Base-by-base conservation (phyloP, 2,113 vertebrate species). In the Rynchops niger region DNA sequence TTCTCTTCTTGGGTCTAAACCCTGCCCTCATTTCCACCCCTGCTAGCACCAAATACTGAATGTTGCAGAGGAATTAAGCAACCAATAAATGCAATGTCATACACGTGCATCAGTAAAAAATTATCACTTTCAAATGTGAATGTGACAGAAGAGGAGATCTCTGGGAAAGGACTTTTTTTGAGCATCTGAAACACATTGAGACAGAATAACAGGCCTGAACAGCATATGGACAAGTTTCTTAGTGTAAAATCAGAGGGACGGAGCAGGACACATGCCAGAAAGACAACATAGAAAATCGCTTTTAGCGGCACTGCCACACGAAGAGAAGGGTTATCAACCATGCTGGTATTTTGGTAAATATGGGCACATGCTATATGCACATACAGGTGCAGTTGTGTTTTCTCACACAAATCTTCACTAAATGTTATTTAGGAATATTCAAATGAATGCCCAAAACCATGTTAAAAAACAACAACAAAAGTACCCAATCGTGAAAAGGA, bases 311-410 rank as follows among this genome's bases (percentile, higher is more conserved):
- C 22, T 76, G 70, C 43, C 77, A 55, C 32, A 59, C 71, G 42
- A 94, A 78, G 6, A 73, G 21, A 53, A 52, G 23, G 27, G 30
- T 70, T 77, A 84, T 36, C 23, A 89, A 21, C 49, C 5, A 5
- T 36, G 12, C 26, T 34, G 53, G 6, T 82, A 67, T 74, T 88
- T 50, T 56, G 61, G 20, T 69, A 86, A 90, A 71, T 27, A 59
- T 1, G 29, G 20, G 36, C 18, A 82, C 16, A 10, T 56, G 47
- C 27, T 43, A 52, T 7, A 34, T 27, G 65, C 18, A 29, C 1
- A 47, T 2, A 61, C 6, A 86, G 10, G 6, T 1, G 0, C 10
- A 47, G 34, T 11, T 5, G 1, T 23, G 36, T 86, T 82, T 53
- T 69, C 38, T 62, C 32, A 22, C 42, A 65, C 21, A 52, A 55